These are phyloP conservation scores for Alviniconcha strummeri DNA, from an alignment of 2,888 invertebrate genomes.

Conservation along the genomic window DNA sequence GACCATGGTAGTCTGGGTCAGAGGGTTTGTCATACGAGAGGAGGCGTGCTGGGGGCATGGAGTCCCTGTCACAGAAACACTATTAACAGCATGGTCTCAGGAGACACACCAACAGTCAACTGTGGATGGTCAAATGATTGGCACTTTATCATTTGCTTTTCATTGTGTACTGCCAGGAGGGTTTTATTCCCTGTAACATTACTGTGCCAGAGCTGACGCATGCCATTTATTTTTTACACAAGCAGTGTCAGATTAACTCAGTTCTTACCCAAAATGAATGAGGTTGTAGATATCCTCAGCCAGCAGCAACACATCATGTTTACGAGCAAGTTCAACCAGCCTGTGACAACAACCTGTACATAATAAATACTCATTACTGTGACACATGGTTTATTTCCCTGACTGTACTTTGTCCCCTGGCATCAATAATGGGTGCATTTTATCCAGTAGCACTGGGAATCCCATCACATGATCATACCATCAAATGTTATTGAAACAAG, in stretches of 20 bases:
- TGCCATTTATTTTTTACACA: no score
- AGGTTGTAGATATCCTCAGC: slow-evolving; percentile 82
- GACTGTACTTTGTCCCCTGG: no score
- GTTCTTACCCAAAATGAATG: slow-evolving; percentile 73
- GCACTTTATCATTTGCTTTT: no score
- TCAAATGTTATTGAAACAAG: neutral
- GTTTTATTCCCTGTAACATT: neutral
- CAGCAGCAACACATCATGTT: slow-evolving; percentile 73
- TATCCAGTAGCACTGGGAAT: no score
- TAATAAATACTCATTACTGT: neutral
- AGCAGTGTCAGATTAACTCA: no score
- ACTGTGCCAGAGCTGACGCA: neutral
- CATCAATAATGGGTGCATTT: no score
- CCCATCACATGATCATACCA: neutral
- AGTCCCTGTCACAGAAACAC: slow-evolving; percentile 43
- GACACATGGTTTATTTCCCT: no score
- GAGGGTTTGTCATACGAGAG: slow-evolving; percentile 76
- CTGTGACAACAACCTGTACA: slow-evolving; percentile 66
- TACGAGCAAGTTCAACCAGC: slow-evolving; percentile 65
- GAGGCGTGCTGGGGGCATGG: slow-evolving; percentile 76
- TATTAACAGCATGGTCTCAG: no score
- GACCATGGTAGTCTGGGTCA: slow-evolving; percentile 73
- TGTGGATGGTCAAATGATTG: no score
- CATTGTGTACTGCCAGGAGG: no score
- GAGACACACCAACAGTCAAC: no score